Evolutionary conservation across 2,888 invertebrate species (phyloP).

Genomic region (Agonopterix alstromeriana): DNA sequence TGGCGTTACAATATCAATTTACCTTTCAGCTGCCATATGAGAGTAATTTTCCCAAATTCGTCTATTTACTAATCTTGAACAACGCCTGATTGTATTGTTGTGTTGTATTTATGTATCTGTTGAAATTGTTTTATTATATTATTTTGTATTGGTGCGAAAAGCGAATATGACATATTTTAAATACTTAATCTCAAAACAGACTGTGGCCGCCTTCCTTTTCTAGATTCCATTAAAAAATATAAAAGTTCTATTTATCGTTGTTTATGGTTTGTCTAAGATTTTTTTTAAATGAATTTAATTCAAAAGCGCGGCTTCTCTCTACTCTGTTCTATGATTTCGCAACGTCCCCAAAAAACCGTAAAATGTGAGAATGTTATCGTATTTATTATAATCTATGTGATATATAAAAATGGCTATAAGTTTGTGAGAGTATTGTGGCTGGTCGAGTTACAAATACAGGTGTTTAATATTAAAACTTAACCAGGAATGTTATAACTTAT

Average conservation of each 20-base stretch:
- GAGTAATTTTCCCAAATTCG: too few species aligned
- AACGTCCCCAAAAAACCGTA: conserved; percentile 35
- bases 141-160: conserved; percentile 22
- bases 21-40: too few species aligned
- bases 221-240: conserved; percentile 29
- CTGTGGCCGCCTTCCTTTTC: conserved; percentile 31
- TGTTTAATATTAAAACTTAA: neutral
- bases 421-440: conserved; percentile 34
- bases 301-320: conserved; percentile 35
- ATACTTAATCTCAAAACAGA: conserved; percentile 46
- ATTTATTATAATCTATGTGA: conserved; percentile 61
- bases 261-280: conserved; percentile 20
- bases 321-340: conserved; percentile 22
- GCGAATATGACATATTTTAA: conserved; percentile 38
- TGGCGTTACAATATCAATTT: too few species aligned
- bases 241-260: conserved; percentile 25
- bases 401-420: conserved; percentile 49
- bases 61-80: too few species aligned
- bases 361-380: conserved; percentile 31
- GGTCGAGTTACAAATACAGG: neutral
- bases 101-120: too few species aligned
- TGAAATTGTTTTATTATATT: too few species aligned
- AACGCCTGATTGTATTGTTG: too few species aligned
- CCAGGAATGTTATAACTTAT: too few species aligned
- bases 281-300: conserved; percentile 20